Evolutionary conservation across 2,113 vertebrate species (phyloP), one percentile per base, ranked within the genome.

Genomic region (Aramus guarauna): DNA sequence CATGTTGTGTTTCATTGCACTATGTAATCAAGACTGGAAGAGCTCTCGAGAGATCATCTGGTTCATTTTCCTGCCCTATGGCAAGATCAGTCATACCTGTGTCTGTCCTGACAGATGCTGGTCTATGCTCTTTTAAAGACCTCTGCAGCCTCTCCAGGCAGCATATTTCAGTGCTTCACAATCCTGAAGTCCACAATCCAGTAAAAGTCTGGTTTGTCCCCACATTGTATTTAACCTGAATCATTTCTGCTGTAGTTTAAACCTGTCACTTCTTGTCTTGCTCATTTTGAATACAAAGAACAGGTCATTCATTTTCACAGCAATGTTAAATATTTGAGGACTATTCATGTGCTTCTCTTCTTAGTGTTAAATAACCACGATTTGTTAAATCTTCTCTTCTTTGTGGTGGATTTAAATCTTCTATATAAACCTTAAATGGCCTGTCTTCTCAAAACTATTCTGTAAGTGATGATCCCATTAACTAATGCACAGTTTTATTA

Each of bases 351-450:
- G 66, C 52, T 83, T 73, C 47, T 83, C 72, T 92, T 73, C 86
- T 79, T 76, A 7, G 24, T 68, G 36, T 92, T 95, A 95, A 95
- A 69, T 87, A 90, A 88, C 43, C 20, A 9, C 30, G 56, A 8
- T 85, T 90, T 94, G 52, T 90, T 87, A 92, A 94, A 90, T 85
- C 74, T 85, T 91, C 22, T 16, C 34, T 92, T 76, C 67, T 88
- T 94, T 1, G 3, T 62, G 53, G 69, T 90, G 55, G 69, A 69
- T 91, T 92, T 85, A 90, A 78, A 53, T 91, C 84, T 94, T 95
- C 36, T 64, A 2, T 68, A 59, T 78, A 89, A 93, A 80, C 64
- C 81, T 96, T 96, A 91, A 96, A 94, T 91, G 91, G 71, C 63
- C 59, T 68, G 56, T 91, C 92, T 89, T 95, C 73, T 95, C 56